phyloP scores from a whole-genome alignment of 2,113 vertebrate species.

The Podocnemis expansa region DNA sequence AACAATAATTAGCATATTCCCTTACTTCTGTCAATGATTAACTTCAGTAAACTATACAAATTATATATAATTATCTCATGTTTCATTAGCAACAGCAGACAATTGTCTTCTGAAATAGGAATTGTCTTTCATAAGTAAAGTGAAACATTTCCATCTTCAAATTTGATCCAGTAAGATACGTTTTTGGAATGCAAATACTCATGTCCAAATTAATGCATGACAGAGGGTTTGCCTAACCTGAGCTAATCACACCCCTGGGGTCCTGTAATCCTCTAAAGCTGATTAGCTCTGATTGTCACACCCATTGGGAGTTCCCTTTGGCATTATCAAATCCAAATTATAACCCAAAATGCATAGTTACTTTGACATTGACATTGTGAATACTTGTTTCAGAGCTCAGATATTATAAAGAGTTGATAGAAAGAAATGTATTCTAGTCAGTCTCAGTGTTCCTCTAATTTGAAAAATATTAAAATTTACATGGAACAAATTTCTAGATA shows the following conservation, averaged over 20 bases:
- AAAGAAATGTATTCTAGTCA: constrained; percentile 22
- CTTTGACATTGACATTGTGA: constrained; percentile 60
- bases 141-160: neutral
- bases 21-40: constrained; percentile 58
- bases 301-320: constrained; percentile 51
- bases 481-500: neutral
- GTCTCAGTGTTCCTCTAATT: neutral
- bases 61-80: constrained; percentile 63
- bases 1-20: constrained; percentile 61
- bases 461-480: neutral
- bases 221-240: constrained; percentile 60
- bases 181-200: constrained; percentile 56
- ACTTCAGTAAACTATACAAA: constrained; percentile 37
- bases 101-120: constrained; percentile 61
- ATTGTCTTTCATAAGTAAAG: neutral
- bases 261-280: constrained; percentile 63
- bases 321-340: constrained; percentile 49
- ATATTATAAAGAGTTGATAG: constrained; percentile 51
- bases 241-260: constrained; percentile 56
- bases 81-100: constrained; percentile 55
- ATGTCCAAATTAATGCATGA: constrained; percentile 63
- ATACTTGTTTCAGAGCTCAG: constrained; percentile 33
- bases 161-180: constrained; percentile 5
- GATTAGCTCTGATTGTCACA: constrained; percentile 59
- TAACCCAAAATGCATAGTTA: constrained; percentile 31